Base-by-base conservation (phyloP, 53 echinoderm and acorn worm genomes). In the Antedon mediterranea region DNA sequence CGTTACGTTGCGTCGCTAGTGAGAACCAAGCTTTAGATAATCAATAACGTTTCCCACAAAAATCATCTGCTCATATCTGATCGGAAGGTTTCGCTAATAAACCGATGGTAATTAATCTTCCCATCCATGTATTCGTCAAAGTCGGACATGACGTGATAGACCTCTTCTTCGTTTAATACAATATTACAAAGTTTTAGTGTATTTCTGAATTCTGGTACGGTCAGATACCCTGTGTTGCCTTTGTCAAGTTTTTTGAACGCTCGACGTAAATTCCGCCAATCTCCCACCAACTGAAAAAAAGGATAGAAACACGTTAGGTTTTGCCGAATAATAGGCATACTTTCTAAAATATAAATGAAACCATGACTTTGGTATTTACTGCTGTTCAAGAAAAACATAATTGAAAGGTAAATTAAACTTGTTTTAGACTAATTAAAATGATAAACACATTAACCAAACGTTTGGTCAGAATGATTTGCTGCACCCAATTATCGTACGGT, bases 121-220 rank as follows among this genome's bases (percentile, higher is more conserved):
- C 92, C 92, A 30, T 92, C 86, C 88, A 97, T 89, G 43, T 85
- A 92, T 79, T 97, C 97, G 71, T 97, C 97, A 78, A 97, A 97
- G 43, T 89, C 84, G 14, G 97, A 87, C 92, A 97, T 92, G 42
- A 97, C 97, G 71, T 97, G 89, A 70, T 97, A 97, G 34, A 97
- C 88, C 30, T 97, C 97, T 20, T 97, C 87, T 77, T 97, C 97
- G 29, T 89, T 85, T 14, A 97, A 82, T 0, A 97, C 82, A 71
- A 90, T 79, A 82, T 88, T 97, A 81, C 92, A 92, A 15, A 97
- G 86, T 20, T 84, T 75, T 29, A 97, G 83, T 28, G 92, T 90
- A 33, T 87, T 86, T 8, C 97, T 83, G 97, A 97, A 97, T 77
- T 97, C 97, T 0, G 89, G 97, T 29, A 97, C 73, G 27, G 97